Percentiles rank a stretch among this genome's conserved stretches.
These are phyloP conservation scores for Diorhabda elongata DNA, from an alignment of 1,140 invertebrate species.

Conservation along the genomic window DNA sequence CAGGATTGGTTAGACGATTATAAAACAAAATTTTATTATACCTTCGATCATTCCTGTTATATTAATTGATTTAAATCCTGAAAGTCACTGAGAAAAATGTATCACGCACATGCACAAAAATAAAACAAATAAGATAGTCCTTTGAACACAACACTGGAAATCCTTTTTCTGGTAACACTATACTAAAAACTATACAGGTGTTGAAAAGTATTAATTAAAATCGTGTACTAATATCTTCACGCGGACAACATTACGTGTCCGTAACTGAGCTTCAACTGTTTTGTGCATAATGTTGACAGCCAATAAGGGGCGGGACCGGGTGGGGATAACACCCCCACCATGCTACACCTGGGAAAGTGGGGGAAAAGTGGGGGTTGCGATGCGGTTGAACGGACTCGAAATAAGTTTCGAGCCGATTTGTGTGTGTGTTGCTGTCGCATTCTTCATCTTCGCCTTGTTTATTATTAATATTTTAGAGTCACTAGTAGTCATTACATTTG, in stretches of 20 bases:
- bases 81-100: conserved; percentile 31
- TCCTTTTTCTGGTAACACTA: conserved; percentile 17
- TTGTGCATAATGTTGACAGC: conserved; percentile 43
- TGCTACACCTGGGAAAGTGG: conserved; percentile 38
- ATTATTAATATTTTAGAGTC: neutral
- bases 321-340: conserved; percentile 40
- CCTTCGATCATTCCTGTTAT: conserved; percentile 37
- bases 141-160: conserved; percentile 22
- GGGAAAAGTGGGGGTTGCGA: conserved; percentile 34
- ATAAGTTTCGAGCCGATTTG: conserved; percentile 41
- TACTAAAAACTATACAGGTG: conserved; percentile 36
- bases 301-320: conserved; percentile 44
- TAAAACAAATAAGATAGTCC: conserved; percentile 20
- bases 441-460: conserved; percentile 12
- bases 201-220: conserved; percentile 35
- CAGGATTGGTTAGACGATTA: neutral
- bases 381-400: conserved; percentile 43
- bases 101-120: conserved; percentile 18
- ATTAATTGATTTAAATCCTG: conserved; percentile 29
- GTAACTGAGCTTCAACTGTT: conserved; percentile 44
- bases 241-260: conserved; percentile 44
- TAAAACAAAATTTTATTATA: conserved; percentile 14
- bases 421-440: conserved; percentile 25
- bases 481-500: too few relatives aligned
- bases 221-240: conserved; percentile 37